Base-by-base conservation (phyloP, 2,888 invertebrate species). In the Cosmia pyralina region DNA sequence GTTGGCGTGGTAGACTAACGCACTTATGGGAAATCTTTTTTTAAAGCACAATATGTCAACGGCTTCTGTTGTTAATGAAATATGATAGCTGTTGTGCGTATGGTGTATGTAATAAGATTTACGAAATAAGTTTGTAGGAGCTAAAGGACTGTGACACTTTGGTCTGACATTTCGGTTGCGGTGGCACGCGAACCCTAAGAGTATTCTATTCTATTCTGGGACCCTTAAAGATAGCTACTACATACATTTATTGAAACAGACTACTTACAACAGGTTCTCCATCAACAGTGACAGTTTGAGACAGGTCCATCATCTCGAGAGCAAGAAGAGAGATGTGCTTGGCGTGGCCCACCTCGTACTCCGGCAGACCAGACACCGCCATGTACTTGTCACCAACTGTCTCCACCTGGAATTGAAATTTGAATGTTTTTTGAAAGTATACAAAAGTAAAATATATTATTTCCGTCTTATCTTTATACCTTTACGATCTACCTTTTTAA, bases 341-440 rank as follows among this genome's bases (percentile, higher is more conserved):
- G 19, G 99, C 99, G 90, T 99, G 99, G 55, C 98, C 98, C 72
- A 97, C 97, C 91, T 99, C 99, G 13, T 98, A 98, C 91, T 99
- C 99, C 0, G 99, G 99, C 69, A 99, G 96, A 62, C 99, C 99
- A 87, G 99, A 98, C 0, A 99, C 99, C 0, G 99, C 99, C 99
- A 99, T 99, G 93, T 99, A 99, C 93, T 99, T 99, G 94, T 99
- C 99, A 76, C 99, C 99, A 38, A 99, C 99, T 17, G 99, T 99
- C 95, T 99, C 99, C 77, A 99, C 99, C 99, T 99, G 89, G 15
- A 87, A 85, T 52, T 34, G 11, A 44, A 1, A 58, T 48, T 11
- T 0, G 7, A n/a, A 17, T 59, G 8, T 38, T n/a, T 38, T 38
- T 59, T 19, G 34, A 38, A 58, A 34, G 5, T 0, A 7, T 6